Evolutionary conservation across 2,888 invertebrate genomes (phyloP).

Genomic region (Leptopilina drosophilae): DNA sequence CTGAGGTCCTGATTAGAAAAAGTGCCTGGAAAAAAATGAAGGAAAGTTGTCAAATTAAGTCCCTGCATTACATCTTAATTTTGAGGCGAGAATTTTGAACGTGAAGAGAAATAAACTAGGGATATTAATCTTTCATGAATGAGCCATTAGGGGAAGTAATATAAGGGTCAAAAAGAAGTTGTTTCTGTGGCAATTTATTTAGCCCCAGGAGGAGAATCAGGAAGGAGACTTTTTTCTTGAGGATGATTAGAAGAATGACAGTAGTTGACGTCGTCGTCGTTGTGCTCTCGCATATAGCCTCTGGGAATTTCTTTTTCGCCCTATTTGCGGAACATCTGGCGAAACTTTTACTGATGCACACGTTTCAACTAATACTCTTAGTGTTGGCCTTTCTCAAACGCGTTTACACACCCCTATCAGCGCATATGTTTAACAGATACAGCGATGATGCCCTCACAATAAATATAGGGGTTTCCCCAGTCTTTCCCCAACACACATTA

Average conservation of each 20-base stretch:
- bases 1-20: too few species aligned
- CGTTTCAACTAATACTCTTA: conserved; percentile 44
- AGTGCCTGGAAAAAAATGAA: too few species aligned
- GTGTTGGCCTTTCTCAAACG: conserved; percentile 53
- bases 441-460: conserved; percentile 59
- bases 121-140: conserved; percentile 9
- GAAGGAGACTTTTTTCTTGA: conserved; percentile 41
- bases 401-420: conserved; percentile 66
- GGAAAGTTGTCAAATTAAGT: too few species aligned
- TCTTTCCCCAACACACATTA: conserved; percentile 44
- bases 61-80: too few species aligned
- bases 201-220: conserved; percentile 24
- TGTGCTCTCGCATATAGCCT: conserved; percentile 18
- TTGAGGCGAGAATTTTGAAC: background rate
- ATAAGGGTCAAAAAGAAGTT: conserved; percentile 45
- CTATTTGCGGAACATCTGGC: conserved; percentile 69
- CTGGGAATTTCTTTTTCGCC: conserved; percentile 70
- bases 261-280: conserved; percentile 20
- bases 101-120: background rate
- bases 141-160: conserved; percentile 40
- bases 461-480: conserved; percentile 53
- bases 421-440: conserved; percentile 74
- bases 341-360: conserved; percentile 50
- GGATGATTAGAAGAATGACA: conserved; percentile 44
- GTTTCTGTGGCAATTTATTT: conserved; percentile 45